Evolutionary conservation across 2,888 invertebrate genomes (phyloP).

Genomic region (Scaptomyza tumidula): DNA sequence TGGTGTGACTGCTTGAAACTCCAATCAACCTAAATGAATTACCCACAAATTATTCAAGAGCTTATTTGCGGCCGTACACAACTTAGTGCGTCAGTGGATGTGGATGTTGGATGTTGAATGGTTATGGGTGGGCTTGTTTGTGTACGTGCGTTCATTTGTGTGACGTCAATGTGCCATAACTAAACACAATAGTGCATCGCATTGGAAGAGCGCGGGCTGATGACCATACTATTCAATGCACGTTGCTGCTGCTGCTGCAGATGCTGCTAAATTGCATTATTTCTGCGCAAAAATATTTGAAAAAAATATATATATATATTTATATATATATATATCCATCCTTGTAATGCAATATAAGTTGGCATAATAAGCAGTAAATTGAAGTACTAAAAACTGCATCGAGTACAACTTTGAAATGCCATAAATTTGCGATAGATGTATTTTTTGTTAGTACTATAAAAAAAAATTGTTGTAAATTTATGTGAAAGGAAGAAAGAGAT

Average conservation of each 20-base stretch:
- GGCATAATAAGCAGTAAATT: not conserved
- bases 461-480: slow-evolving; percentile 17
- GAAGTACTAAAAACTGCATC: not conserved
- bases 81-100: not conserved
- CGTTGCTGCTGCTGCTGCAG: not conserved
- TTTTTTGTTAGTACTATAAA: slow-evolving; percentile 4
- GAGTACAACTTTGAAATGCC: not conserved
- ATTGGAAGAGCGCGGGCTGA: not conserved
- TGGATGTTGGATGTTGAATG: not conserved
- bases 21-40: not conserved
- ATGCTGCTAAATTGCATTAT: not conserved
- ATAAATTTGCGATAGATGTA: slow-evolving; percentile 14
- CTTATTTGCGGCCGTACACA: not conserved
- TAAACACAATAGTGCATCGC: not conserved
- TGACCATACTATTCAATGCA: not conserved
- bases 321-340: not conserved
- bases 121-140: no score
- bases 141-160: not conserved
- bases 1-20: no score
- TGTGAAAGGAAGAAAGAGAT: slow-evolving; percentile 9
- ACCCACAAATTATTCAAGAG: not conserved
- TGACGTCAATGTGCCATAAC: not conserved
- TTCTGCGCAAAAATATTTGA: not conserved
- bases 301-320: not conserved
- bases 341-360: not conserved